A percentile compares a stretch with the other conserved stretches of the same genome.
Evolutionary conservation across 1,140 invertebrate genomes (phyloP).

Genomic region (Sarcophaga peregrina): DNA sequence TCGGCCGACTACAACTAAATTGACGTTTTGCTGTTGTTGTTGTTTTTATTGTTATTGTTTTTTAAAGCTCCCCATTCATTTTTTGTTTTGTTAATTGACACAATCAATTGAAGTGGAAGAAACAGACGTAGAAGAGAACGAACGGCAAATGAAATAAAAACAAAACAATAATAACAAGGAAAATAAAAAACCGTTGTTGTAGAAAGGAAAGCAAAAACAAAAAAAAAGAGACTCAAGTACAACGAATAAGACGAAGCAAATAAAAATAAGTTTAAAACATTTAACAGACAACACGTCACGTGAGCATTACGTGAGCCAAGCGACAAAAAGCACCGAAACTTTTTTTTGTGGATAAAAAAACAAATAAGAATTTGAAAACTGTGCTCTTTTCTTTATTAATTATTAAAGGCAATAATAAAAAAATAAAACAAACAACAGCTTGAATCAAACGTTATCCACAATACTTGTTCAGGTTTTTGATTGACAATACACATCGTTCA

Average conservation of each 20-base stretch:
- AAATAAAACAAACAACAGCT: no score
- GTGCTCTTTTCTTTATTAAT: not conserved
- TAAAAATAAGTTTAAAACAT: slow-evolving; percentile 16
- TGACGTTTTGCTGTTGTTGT: not conserved
- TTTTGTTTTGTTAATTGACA: slow-evolving; percentile 41
- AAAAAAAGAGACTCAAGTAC: slow-evolving; percentile 40
- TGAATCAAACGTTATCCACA: not conserved
- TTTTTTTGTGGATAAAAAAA: slow-evolving; percentile 19
- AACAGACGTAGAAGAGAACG: slow-evolving; percentile 24
- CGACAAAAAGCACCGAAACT: not conserved
- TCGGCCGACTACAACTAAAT: not conserved
- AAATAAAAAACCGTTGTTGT: not conserved
- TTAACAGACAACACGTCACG: slow-evolving; percentile 45
- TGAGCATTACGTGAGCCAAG: slow-evolving; percentile 46
- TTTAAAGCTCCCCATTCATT: slow-evolving; percentile 4
- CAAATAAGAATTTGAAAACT: not conserved
- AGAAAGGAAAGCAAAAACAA: slow-evolving; percentile 36
- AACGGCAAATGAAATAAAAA: slow-evolving; percentile 13
- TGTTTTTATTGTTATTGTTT: not conserved
- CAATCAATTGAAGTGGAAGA: not conserved
- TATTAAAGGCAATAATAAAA: no score
- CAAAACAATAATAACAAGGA: slow-evolving; percentile 12
- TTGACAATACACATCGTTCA: not conserved
- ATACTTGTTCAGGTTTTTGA: not conserved
- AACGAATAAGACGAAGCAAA: slow-evolving; percentile 32